phyloP scores from a whole-genome alignment of 30 jellyfish, hydroid and myxozoan species.

The Chironex yamaguchii region DNA sequence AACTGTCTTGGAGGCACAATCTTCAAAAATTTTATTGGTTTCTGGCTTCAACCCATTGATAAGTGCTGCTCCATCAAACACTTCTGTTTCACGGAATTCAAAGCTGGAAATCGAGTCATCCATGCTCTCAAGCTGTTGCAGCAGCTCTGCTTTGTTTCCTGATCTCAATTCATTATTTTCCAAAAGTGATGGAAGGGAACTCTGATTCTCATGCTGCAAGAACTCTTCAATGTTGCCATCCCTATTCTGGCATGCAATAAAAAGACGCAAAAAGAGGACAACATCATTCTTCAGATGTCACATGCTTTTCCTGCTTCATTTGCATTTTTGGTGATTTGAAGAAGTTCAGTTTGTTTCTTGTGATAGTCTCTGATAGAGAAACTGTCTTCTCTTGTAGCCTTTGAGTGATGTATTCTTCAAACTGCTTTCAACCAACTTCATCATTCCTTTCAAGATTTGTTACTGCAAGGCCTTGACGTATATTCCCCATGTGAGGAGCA shows the following conservation, averaged over 20 bases:
- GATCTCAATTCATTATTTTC: constrained; percentile 31
- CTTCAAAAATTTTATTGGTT: constrained; percentile 14
- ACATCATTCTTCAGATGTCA: constrained; percentile 64
- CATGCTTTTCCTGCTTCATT: constrained; percentile 29
- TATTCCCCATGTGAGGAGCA: constrained; percentile 17
- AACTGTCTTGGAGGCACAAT: constrained; percentile 30
- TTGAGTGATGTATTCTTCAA: constrained; percentile 26
- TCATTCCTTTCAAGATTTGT: constrained; percentile 26
- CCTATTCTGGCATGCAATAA: constrained; percentile 80
- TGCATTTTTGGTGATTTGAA: constrained; percentile 17
- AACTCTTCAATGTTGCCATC: constrained; percentile 75
- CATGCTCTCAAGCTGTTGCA: constrained; percentile 33
- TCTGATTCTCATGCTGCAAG: constrained; percentile 67
- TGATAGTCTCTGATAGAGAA: constrained; percentile 58
- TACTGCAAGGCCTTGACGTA: constrained; percentile 32
- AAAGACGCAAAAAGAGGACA: constrained; percentile 72
- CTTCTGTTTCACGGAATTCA: constrained; percentile 35
- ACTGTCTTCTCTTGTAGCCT: constrained; percentile 18
- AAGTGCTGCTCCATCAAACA: constrained; percentile 82
- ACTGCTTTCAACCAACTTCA: constrained; percentile 67
- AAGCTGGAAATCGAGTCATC: constrained; percentile 33
- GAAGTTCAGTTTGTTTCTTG: constrained; percentile 49
- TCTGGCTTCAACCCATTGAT: constrained; percentile 47
- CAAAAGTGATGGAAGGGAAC: constrained; percentile 62
- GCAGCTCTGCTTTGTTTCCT: constrained; percentile 67